Evolutionary conservation across 2,888 invertebrate species (phyloP).

Genomic region (Achlya flavicornis): DNA sequence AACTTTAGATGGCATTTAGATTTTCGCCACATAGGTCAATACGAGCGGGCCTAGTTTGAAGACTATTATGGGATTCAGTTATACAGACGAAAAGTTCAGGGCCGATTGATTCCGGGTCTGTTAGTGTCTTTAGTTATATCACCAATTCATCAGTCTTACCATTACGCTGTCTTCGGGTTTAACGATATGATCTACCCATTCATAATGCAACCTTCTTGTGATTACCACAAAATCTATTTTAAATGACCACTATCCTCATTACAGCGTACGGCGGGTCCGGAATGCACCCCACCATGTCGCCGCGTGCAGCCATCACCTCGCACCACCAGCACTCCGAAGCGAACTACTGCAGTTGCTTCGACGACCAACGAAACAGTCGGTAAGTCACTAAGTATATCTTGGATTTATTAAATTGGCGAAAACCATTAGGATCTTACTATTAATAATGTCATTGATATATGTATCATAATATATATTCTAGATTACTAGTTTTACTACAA

Average conservation of each 20-base stretch:
- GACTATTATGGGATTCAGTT: background rate
- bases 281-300: constrained; percentile 73
- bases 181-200: too few relatives aligned
- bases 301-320: constrained; percentile 66
- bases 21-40: background rate
- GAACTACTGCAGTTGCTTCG: constrained; percentile 41
- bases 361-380: constrained; percentile 55
- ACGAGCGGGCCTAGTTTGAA: background rate
- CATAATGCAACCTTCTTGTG: too few relatives aligned
- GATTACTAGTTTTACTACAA: background rate
- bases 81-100: background rate
- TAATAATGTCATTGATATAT: background rate
- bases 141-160: too few relatives aligned
- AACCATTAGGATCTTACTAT: background rate
- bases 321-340: constrained; percentile 59
- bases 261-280: constrained; percentile 67
- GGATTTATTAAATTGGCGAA: too few relatives aligned
- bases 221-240: too few relatives aligned
- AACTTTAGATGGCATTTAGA: constrained; percentile 4
- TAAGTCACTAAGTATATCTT: constrained; percentile 46
- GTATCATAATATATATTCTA: too few relatives aligned
- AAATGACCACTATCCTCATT: constrained; percentile 25
- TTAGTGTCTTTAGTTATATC: background rate
- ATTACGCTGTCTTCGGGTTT: too few relatives aligned
- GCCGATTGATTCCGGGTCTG: background rate